Base-by-base conservation (phyloP, 2,888 invertebrate genomes). In the Elmis aenea region DNA sequence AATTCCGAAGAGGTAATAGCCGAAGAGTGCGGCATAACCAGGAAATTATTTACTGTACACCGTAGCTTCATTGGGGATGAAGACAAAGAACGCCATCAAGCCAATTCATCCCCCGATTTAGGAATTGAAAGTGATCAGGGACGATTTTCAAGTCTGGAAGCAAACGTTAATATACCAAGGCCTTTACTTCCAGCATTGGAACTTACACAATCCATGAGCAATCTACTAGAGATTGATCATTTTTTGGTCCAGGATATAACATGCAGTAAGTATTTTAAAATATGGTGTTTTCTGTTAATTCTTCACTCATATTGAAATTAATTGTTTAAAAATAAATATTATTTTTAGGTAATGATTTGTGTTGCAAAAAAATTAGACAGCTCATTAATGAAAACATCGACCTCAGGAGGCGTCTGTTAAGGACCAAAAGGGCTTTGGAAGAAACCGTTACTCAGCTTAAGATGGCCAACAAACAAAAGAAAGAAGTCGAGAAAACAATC, bases 71-170 rank as follows among this genome's bases (percentile, higher is more conserved):
- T 30, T 12, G 42, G 23, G 5, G 42, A 46, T 9, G 36, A 46
- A 0, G 66, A 65, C 13, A 39, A 52, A 4, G 66, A 66, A 18
- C 46, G 68, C 10, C 49, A 55, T 3, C 62, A 68, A 5, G 68
- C 69, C 6, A 76, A 72, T 50, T 72, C 83, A 1, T 90, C 90
- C 0, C 90, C 91, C 0, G 91, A 91, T 67, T 76, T 89, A 55
- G 90, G 90, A n/a, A 90, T 91, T 45, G 90, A 90, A 61, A 90
- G 89, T 55, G 90, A 90, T 61, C 76, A 75, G 21, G 77, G 73
- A 51, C 68, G 81, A 42, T 68, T 80, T 32, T 75, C 81, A 42
- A 75, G 81, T 62, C 58, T 82, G 52, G 74, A 84, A 69, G 74
- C 75, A 43, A 73, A 73, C 47, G 71, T 72, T 20, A 69, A 65